phyloP scores from a whole-genome alignment of 2,113 vertebrate genomes.

The Cryptoleucopteryx plumbea region DNA sequence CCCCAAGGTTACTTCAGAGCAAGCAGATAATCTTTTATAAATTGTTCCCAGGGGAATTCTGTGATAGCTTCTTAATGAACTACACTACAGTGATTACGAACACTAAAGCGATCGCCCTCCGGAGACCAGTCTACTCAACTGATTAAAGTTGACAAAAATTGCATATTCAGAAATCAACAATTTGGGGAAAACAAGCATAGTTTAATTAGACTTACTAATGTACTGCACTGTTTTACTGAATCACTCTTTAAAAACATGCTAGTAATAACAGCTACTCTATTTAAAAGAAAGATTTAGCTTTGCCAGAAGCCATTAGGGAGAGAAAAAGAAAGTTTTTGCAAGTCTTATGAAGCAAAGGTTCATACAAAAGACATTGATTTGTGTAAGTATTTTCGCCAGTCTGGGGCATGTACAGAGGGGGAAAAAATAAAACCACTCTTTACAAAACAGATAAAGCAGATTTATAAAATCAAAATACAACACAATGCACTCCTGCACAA shows the following conservation, averaged over 20 bases:
- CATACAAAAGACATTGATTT: background rate
- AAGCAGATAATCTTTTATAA: background rate
- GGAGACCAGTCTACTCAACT: background rate
- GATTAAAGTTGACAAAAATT: background rate
- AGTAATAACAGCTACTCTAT: background rate
- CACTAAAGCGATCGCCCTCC: background rate
- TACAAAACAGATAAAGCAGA: background rate
- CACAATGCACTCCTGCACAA: background rate
- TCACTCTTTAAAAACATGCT: background rate
- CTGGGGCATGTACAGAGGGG: background rate
- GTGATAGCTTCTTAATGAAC: background rate
- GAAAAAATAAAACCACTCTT: background rate
- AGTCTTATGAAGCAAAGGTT: background rate
- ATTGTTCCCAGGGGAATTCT: background rate
- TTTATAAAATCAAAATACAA: background rate
- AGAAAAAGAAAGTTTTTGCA: background rate
- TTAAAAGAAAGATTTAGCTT: background rate
- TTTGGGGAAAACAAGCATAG: background rate
- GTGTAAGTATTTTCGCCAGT: background rate
- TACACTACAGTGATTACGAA: background rate
- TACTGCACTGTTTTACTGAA: background rate
- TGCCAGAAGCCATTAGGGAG: background rate
- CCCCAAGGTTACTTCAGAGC: background rate
- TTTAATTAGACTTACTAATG: background rate
- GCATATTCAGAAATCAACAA: background rate